phyloP scores from a whole-genome alignment of 1,140 invertebrate genomes.

The Habropoda laboriosa region DNA sequence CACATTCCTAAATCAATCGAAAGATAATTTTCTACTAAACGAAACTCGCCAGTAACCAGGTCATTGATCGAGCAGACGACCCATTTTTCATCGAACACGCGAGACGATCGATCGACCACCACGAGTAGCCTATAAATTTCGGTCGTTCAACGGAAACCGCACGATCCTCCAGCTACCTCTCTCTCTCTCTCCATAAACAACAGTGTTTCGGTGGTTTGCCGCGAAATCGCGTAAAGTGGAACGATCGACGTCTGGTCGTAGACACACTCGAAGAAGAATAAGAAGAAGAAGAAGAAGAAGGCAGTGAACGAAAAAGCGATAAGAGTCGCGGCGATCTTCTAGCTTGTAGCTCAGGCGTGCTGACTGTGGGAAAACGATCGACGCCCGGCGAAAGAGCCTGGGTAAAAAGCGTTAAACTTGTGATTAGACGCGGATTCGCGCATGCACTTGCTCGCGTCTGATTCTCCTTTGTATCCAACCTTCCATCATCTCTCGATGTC shows the following conservation, averaged over 20 bases:
- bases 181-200: neutral
- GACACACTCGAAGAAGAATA: conserved; percentile 29
- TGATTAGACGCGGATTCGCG: conserved; percentile 77
- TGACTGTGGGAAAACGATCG: conserved; percentile 79
- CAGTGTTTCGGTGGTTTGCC: conserved; percentile 52
- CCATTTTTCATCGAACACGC: neutral
- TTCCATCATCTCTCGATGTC: neutral
- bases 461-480: conserved; percentile 58
- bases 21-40: no score
- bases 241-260: conserved; percentile 67
- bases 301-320: conserved; percentile 34
- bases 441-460: conserved; percentile 75
- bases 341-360: conserved; percentile 53
- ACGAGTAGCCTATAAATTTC: neutral
- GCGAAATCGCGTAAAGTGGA: conserved; percentile 74
- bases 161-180: neutral
- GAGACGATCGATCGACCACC: neutral
- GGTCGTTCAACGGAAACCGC: neutral
- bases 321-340: conserved; percentile 63
- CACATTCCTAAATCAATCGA: no score
- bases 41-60: no score
- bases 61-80: neutral
- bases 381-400: conserved; percentile 58
- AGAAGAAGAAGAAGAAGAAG: neutral
- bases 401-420: conserved; percentile 78